A percentile compares a stretch with the other conserved stretches of the same genome.
These are phyloP conservation scores for Bradypodion pumilum DNA, from an alignment of 2,797 vertebrate genomes.

Conservation along the genomic window DNA sequence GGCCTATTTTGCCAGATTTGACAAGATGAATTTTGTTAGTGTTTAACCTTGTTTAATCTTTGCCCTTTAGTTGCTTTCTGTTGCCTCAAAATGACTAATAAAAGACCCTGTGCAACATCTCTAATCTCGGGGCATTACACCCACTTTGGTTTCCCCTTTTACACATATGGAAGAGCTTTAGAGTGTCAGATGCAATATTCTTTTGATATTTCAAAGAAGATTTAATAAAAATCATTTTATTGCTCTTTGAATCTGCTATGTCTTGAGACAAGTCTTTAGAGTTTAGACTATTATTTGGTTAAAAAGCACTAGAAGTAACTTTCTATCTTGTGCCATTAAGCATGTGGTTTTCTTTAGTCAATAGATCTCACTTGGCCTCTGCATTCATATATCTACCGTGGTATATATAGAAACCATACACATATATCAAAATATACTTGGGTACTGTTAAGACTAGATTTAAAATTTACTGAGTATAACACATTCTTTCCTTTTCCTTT, in stretches of 20 bases:
- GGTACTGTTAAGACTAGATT: slow-evolving; percentile 61
- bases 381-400: slow-evolving; percentile 66
- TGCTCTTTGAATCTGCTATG: slow-evolving; percentile 52
- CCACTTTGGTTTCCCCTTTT: neutral
- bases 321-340: slow-evolving; percentile 66
- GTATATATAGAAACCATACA: slow-evolving; percentile 68
- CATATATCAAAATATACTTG: slow-evolving; percentile 65
- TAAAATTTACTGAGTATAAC: slow-evolving; percentile 73
- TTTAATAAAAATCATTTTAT: slow-evolving; percentile 68
- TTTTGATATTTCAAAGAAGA: slow-evolving; percentile 48
- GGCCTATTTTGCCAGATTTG: neutral
- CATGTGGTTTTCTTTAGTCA: slow-evolving; percentile 74
- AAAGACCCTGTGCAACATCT: slow-evolving; percentile 11
- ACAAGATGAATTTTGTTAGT: slow-evolving; percentile 43
- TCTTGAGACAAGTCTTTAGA: slow-evolving; percentile 46
- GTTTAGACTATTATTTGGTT: slow-evolving; percentile 58
- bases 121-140: slow-evolving; percentile 26
- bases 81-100: slow-evolving; percentile 42
- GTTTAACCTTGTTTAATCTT: slow-evolving; percentile 55
- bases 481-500: slow-evolving; percentile 22
- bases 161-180: slow-evolving; percentile 58
- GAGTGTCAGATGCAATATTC: slow-evolving; percentile 53
- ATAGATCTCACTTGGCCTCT: slow-evolving; percentile 67
- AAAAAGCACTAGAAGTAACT: slow-evolving; percentile 67
- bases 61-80: slow-evolving; percentile 35